Evolutionary conservation across 2,113 vertebrate species (phyloP).

Genomic region (Romanogobio albipinnatus): DNA sequence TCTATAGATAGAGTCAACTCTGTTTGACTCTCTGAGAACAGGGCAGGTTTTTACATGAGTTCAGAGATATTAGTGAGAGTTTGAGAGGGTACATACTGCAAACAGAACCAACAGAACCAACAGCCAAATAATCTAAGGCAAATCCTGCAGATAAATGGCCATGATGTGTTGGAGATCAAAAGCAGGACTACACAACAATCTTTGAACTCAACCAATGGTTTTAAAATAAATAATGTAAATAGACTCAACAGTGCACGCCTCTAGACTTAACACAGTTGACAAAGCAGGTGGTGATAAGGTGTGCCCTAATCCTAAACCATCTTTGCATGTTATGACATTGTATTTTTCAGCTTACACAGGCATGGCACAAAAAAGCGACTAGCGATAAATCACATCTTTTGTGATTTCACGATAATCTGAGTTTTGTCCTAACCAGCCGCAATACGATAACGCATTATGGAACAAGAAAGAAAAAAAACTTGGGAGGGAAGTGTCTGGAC

Average conservation of each 20-base stretch:
- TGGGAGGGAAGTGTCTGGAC: neutral
- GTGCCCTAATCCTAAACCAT: constrained; percentile 19
- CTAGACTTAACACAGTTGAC: constrained; percentile 27
- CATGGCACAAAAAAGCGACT: neutral
- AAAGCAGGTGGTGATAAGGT: constrained; percentile 30
- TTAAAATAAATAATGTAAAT: constrained; percentile 21
- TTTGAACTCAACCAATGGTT: constrained; percentile 28
- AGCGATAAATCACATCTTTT: neutral
- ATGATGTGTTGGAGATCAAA: constrained; percentile 11
- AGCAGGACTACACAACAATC: neutral
- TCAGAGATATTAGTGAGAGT: constrained; percentile 7
- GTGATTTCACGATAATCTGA: neutral
- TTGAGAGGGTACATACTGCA: neutral
- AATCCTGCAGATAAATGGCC: constrained; percentile 12
- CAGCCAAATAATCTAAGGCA: neutral
- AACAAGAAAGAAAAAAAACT: neutral
- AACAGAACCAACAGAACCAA: neutral
- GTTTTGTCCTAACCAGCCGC: neutral
- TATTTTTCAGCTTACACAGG: neutral
- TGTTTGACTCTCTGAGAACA: constrained; percentile 5
- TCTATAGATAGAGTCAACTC: neutral
- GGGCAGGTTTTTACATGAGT: neutral
- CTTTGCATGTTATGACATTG: neutral
- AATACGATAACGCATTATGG: neutral
- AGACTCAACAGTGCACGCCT: constrained; percentile 41